Conservation (phyloP, 2,797 vertebrate genomes). For the Luscinia megarhynchos region DNA sequence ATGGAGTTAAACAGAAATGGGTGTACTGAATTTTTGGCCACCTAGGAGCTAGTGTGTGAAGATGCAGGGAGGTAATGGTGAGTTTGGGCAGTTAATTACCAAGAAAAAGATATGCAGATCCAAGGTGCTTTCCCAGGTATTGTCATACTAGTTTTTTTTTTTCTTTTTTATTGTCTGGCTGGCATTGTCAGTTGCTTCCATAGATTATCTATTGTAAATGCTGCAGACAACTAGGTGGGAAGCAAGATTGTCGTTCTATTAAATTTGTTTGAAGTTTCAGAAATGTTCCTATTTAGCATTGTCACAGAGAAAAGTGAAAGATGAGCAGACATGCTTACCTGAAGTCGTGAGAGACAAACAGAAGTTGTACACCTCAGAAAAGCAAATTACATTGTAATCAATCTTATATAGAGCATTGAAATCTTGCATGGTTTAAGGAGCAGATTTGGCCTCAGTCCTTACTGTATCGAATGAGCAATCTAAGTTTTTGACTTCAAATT, state of each 20-base stretch:
- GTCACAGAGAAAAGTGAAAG: background rate
- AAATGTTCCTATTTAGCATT: background rate
- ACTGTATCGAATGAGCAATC: background rate
- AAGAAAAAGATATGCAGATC: background rate
- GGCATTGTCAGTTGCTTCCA: background rate
- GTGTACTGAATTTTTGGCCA: background rate
- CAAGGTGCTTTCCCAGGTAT: background rate
- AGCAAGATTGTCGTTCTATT: background rate
- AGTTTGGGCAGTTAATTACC: background rate
- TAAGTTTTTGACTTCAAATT: background rate
- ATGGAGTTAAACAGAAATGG: background rate
- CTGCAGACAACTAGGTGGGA: background rate
- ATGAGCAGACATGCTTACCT: background rate
- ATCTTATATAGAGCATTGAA: background rate
- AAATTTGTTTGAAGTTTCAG: background rate
- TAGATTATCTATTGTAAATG: background rate
- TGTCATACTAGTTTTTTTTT: background rate
- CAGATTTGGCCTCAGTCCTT: background rate
- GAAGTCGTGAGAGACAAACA: background rate
- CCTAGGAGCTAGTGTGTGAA: background rate
- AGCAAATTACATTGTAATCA: background rate
- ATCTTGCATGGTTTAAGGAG: background rate
- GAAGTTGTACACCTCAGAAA: background rate
- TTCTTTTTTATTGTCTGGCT: background rate
- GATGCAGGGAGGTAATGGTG: background rate